Evolutionary conservation across 2,113 vertebrate species (phyloP).

Genomic region (Scomber colias): DNA sequence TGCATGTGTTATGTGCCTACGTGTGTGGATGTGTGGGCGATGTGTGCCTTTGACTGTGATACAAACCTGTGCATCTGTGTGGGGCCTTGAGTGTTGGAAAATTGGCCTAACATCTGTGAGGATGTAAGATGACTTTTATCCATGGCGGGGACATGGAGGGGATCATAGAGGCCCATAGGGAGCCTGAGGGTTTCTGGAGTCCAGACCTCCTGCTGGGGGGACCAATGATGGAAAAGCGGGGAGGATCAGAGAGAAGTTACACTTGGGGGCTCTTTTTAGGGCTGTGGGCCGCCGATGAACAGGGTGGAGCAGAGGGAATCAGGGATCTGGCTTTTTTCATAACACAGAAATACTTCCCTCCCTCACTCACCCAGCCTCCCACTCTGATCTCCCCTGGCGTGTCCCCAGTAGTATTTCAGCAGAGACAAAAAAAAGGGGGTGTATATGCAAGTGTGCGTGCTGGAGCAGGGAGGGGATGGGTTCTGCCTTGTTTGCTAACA

Average conservation of each 20-base stretch:
- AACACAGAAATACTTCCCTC: conserved; percentile 50
- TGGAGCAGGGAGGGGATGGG: conserved; percentile 40
- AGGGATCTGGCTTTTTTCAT: conserved; percentile 44
- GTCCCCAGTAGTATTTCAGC: conserved; percentile 41
- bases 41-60: conserved; percentile 40
- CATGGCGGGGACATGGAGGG: conserved; percentile 47
- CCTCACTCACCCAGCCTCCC: conserved; percentile 50
- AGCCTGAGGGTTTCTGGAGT: conserved; percentile 59
- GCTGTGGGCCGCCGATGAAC: conserved; percentile 38
- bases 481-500: conserved; percentile 73
- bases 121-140: conserved; percentile 74
- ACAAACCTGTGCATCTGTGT: conserved; percentile 63
- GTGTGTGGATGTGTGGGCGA: conserved; percentile 16
- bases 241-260: conserved; percentile 57
- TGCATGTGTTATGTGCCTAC: conserved; percentile 26
- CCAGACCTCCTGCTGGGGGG: conserved; percentile 61
- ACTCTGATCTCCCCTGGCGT: conserved; percentile 54
- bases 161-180: conserved; percentile 64
- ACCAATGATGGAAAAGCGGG: conserved; percentile 48
- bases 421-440: conserved; percentile 39
- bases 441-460: conserved; percentile 27
- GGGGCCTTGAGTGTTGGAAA: conserved; percentile 56
- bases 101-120: conserved; percentile 74
- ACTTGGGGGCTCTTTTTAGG: conserved; percentile 44
- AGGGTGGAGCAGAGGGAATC: conserved; percentile 52